Evolutionary conservation across 2,888 invertebrate genomes (phyloP), one percentile per base, ranked within the genome.

Genomic region (Metopia argyrocephala): DNA sequence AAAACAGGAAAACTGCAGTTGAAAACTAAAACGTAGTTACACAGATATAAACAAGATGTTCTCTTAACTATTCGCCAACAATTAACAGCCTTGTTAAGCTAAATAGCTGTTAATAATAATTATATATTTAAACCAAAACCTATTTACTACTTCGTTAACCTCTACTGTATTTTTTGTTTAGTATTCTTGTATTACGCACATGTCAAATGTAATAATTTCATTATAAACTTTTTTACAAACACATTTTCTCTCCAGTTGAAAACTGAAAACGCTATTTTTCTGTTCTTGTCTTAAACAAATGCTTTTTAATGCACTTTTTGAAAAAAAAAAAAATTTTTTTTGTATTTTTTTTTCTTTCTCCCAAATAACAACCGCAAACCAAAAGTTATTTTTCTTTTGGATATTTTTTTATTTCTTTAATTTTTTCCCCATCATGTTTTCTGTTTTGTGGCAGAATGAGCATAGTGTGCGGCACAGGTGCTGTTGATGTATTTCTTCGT

Each of bases 381-480:
- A 56, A 56, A 25, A n/a, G 15, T 9, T 38, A 9, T 15, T 38
- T 38, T 38, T 38, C 38, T 15, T 38, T 38, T 38, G 38, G 38
- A 38, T 38, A 15, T 38, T 38, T 38, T 38, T 31, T 31, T 6
- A 12, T 38, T 38, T 38, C 12, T 38, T 38, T 15, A 5, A 7
- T 56, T 56, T 20, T 56, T 56, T 25, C 27, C 18, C n/a, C 5
- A 6, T 48, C n/a, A 48, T 48, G 38, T 59, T 28, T 15, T 20
- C 18, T 5, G n/a, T n/a, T n/a, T n/a, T n/a, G n/a, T n/a, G n/a
- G n/a, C n/a, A n/a, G n/a, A n/a, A n/a, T n/a, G n/a, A n/a, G n/a
- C n/a, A n/a, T n/a, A n/a, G n/a, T 38, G 15, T 38, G 45, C n/a
- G 57, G 61, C 57, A 79, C 79, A 79, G 79, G 79, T 79, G 79